Percentiles rank a stretch among this genome's conserved stretches.
phyloP scores from a whole-genome alignment of 2,113 vertebrate species.

The Brachirus orientalis region DNA sequence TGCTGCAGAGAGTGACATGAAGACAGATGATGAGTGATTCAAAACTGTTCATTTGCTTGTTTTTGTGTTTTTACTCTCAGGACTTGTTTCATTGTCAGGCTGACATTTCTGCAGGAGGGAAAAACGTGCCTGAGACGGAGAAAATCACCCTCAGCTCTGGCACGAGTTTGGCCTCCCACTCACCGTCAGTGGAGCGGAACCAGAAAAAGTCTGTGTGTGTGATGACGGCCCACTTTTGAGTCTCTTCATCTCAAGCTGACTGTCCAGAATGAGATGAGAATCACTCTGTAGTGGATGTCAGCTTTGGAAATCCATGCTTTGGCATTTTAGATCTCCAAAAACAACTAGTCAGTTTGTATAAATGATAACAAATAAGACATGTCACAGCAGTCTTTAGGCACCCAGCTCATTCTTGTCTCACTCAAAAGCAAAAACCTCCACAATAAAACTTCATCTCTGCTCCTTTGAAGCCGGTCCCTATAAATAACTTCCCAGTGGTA shows the following conservation, averaged over 20 bases:
- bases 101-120: constrained; percentile 21
- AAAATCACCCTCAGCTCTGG: constrained; percentile 22
- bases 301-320: no score
- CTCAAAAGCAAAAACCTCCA: constrained; percentile 57
- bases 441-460: constrained; percentile 44
- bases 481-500: constrained; percentile 61
- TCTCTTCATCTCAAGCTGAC: constrained; percentile 22
- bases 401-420: constrained; percentile 23
- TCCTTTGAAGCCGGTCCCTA: constrained; percentile 61
- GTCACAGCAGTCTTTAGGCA: constrained; percentile 15
- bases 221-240: constrained; percentile 30
- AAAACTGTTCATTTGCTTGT: constrained; percentile 16
- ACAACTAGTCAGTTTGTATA: no score
- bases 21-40: constrained; percentile 12
- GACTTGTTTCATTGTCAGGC: constrained; percentile 17
- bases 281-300: background rate
- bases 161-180: constrained; percentile 38
- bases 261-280: constrained; percentile 12
- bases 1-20: background rate
- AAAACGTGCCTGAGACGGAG: background rate
- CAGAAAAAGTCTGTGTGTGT: constrained; percentile 10
- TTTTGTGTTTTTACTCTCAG: constrained; percentile 3
- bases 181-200: constrained; percentile 29
- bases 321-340: no score
- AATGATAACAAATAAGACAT: constrained; percentile 26